Percentiles rank a stretch among this genome's conserved stretches.
phyloP scores from a whole-genome alignment of 2,888 invertebrate genomes.

The Peribatodes rhomboidaria region DNA sequence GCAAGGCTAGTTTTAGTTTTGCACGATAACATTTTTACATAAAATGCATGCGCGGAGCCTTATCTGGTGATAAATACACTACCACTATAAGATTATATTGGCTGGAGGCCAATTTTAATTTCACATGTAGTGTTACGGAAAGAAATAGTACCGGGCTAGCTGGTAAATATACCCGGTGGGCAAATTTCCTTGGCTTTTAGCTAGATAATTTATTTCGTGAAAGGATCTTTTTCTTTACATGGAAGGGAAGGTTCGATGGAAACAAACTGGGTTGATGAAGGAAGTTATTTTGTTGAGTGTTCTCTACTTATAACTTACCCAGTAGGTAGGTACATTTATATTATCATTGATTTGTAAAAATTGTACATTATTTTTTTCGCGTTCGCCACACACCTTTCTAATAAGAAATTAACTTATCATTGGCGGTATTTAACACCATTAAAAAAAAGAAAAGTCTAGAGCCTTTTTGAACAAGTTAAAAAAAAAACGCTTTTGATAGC shows the following conservation, averaged over 20 bases:
- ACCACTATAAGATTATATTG: slow-evolving; percentile 75
- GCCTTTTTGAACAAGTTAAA: too few species aligned
- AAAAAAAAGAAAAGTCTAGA: too few species aligned
- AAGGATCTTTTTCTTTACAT: slow-evolving; percentile 40
- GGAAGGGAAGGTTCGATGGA: slow-evolving; percentile 9
- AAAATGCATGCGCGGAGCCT: slow-evolving; percentile 42
- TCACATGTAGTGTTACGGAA: slow-evolving; percentile 69
- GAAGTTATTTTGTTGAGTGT: neutral
- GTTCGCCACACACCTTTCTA: neutral
- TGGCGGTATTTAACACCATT: too few species aligned
- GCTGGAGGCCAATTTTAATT: slow-evolving; percentile 79
- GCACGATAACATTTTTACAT: slow-evolving; percentile 35
- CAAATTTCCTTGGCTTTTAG: slow-evolving; percentile 34
- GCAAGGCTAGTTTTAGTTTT: slow-evolving; percentile 21
- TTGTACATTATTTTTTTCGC: too few species aligned
- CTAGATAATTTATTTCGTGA: slow-evolving; percentile 30
- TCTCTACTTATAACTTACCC: neutral
- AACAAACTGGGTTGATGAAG: neutral
- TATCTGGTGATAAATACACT: slow-evolving; percentile 65
- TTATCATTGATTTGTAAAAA: too few species aligned
- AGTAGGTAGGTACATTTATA: too few species aligned
- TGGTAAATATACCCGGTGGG: slow-evolving; percentile 42
- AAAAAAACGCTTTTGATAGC: too few species aligned
- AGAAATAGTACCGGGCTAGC: slow-evolving; percentile 56
- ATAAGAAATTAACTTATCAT: too few species aligned